These are phyloP conservation scores for Anarrhichthys ocellatus DNA, from an alignment of 2,113 vertebrate genomes.

Conservation along the genomic window DNA sequence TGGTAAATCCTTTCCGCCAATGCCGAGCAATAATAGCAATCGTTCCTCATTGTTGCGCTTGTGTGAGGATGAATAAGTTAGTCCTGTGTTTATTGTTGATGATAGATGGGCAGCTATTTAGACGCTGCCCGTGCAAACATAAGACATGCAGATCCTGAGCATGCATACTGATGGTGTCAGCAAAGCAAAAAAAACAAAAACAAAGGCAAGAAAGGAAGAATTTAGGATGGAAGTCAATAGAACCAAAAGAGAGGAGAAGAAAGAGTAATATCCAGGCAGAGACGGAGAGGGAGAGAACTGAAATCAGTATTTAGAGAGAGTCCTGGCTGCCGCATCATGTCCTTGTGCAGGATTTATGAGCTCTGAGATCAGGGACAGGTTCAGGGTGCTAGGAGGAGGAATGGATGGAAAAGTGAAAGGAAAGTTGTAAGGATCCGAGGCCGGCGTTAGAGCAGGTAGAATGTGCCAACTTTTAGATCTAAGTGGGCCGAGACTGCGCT, in stretches of 20 bases:
- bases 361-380: slow-evolving; percentile 76
- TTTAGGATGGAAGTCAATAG: slow-evolving; percentile 48
- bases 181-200: slow-evolving; percentile 43
- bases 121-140: slow-evolving; percentile 22
- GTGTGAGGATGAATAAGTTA: slow-evolving; percentile 45
- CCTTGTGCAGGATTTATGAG: slow-evolving; percentile 82
- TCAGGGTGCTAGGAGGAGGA: slow-evolving; percentile 55
- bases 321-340: slow-evolving; percentile 68
- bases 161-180: slow-evolving; percentile 44
- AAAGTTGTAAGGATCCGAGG: slow-evolving; percentile 41
- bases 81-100: slow-evolving; percentile 50
- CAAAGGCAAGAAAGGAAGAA: slow-evolving; percentile 30
- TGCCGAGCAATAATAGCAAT: slow-evolving; percentile 47
- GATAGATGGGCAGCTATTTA: slow-evolving; percentile 58
- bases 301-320: slow-evolving; percentile 44
- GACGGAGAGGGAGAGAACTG: slow-evolving; percentile 34
- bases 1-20: slow-evolving; percentile 57
- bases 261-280: slow-evolving; percentile 53
- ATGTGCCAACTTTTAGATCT: slow-evolving; percentile 36
- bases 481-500: slow-evolving; percentile 38
- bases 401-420: slow-evolving; percentile 62
- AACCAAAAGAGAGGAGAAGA: slow-evolving; percentile 32
- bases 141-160: slow-evolving; percentile 41
- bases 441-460: slow-evolving; percentile 32
- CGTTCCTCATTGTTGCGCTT: slow-evolving; percentile 42